These are phyloP conservation scores for Philereme transversata DNA, from an alignment of 2,888 invertebrate genomes.

Conservation along the genomic window DNA sequence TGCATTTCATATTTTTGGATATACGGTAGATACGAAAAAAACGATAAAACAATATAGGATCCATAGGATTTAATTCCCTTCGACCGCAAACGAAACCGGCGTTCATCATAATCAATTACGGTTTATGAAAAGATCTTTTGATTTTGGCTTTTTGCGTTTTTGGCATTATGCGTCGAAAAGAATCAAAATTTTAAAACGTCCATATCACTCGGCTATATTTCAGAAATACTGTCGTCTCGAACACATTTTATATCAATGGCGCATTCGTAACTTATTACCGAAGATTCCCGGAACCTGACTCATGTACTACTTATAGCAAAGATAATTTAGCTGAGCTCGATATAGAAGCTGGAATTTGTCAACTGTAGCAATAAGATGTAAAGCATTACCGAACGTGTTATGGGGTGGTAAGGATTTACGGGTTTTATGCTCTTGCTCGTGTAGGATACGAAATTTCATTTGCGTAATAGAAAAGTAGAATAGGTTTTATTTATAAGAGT, in stretches of 20 bases:
- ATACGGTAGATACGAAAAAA: too few relatives aligned
- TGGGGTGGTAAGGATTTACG: slow-evolving; percentile 24
- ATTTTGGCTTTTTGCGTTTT: too few relatives aligned
- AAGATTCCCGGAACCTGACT: slow-evolving; percentile 66
- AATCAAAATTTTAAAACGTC: too few relatives aligned
- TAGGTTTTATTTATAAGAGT: slow-evolving; percentile 3
- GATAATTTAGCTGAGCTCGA: slow-evolving; percentile 61
- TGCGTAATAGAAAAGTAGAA: slow-evolving; percentile 2
- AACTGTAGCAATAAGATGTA: slow-evolving; percentile 41
- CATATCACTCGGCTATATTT: slow-evolving; percentile 4
- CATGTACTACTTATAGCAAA: slow-evolving; percentile 50
- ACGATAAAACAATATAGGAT: too few relatives aligned
- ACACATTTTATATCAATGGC: slow-evolving; percentile 19
- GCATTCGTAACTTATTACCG: slow-evolving; percentile 51
- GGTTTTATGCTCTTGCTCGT: slow-evolving; percentile 6
- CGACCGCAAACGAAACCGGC: too few relatives aligned
- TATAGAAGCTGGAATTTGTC: slow-evolving; percentile 62
- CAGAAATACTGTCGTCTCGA: slow-evolving; percentile 15
- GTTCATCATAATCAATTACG: too few relatives aligned
- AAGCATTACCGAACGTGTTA: slow-evolving; percentile 23
- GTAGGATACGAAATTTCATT: slow-evolving; percentile 8
- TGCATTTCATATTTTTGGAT: too few relatives aligned
- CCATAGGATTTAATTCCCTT: too few relatives aligned
- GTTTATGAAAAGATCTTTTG: too few relatives aligned
- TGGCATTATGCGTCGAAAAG: too few relatives aligned